Evolutionary conservation across 2,797 vertebrate species (phyloP).

Genomic region (Coregonus suidteri): DNA sequence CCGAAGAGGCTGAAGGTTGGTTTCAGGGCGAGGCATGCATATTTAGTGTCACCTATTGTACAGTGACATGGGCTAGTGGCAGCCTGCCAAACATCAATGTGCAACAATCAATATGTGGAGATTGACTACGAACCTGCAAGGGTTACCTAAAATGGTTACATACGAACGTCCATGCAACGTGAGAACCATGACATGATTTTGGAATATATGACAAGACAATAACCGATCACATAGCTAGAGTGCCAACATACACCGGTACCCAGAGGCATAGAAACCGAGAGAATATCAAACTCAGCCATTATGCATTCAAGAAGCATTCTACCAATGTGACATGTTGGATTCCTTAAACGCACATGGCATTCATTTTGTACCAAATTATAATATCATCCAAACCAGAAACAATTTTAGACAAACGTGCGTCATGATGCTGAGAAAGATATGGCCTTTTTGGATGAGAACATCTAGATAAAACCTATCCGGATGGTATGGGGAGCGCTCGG

Average conservation of each 20-base stretch:
- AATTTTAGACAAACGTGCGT: conserved; percentile 40
- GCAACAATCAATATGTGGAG: not conserved
- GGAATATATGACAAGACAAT: conserved; percentile 39
- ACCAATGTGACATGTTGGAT: conserved; percentile 30
- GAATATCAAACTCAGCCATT: conserved; percentile 31
- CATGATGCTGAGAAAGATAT: conserved; percentile 45
- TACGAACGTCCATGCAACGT: no score
- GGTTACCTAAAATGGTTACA: no score
- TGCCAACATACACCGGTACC: conserved; percentile 45
- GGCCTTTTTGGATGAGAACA: not conserved
- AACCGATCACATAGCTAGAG: conserved; percentile 49
- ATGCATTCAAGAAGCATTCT: conserved; percentile 38
- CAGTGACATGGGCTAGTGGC: not conserved
- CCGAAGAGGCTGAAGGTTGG: conserved; percentile 40
- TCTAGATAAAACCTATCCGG: not conserved
- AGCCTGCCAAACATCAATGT: not conserved
- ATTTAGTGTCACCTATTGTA: no score
- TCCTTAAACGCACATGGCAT: conserved; percentile 41
- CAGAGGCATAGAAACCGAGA: conserved; percentile 48
- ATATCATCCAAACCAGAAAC: conserved; percentile 49
- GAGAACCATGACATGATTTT: no score
- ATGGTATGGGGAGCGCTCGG: conserved; percentile 16
- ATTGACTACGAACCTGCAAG: no score
- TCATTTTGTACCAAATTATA: conserved; percentile 16
- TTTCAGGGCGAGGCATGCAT: conserved; percentile 70